Conservation (phyloP, 1,140 invertebrate genomes). For the Theocolax elegans region DNA sequence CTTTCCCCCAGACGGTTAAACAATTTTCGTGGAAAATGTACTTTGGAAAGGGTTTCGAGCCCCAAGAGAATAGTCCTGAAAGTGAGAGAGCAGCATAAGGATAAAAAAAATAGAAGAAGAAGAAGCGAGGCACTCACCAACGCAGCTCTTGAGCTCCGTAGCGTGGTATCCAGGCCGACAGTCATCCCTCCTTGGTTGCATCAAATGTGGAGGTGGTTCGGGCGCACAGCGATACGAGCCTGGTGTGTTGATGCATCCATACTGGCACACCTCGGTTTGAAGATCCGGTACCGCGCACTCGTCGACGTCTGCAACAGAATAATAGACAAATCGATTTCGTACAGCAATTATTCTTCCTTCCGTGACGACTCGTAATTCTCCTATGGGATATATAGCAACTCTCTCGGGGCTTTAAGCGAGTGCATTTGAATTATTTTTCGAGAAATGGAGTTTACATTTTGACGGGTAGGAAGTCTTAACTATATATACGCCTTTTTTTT, state of each 20-base stretch:
- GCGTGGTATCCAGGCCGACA: slow-evolving; percentile 22
- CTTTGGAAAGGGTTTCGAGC: too few relatives aligned
- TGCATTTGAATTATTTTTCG: too few relatives aligned
- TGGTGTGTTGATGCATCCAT: slow-evolving; percentile 68
- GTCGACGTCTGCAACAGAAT: slow-evolving; percentile 69
- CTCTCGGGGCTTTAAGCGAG: background rate
- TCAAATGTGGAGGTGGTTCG: background rate
- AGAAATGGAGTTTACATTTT: too few relatives aligned
- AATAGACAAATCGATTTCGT: slow-evolving; percentile 18
- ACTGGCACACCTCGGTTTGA: slow-evolving; percentile 64
- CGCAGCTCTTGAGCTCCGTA: background rate
- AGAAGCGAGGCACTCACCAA: slow-evolving; percentile 3
- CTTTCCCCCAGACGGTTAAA: too few relatives aligned
- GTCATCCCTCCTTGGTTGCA: background rate
- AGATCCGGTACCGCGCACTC: slow-evolving; percentile 70
- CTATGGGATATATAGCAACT: background rate
- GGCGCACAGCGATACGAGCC: slow-evolving; percentile 64
- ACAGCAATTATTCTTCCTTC: background rate
- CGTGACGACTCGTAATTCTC: background rate
- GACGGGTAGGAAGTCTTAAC: too few relatives aligned
- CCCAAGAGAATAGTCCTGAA: too few relatives aligned
- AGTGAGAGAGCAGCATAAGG: too few relatives aligned
- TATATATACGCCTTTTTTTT: too few relatives aligned
- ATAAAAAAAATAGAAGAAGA: too few relatives aligned
- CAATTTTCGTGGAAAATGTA: too few relatives aligned